Evolutionary conservation across 2,888 invertebrate species (phyloP).

Genomic region (Cremastinae sp.): DNA sequence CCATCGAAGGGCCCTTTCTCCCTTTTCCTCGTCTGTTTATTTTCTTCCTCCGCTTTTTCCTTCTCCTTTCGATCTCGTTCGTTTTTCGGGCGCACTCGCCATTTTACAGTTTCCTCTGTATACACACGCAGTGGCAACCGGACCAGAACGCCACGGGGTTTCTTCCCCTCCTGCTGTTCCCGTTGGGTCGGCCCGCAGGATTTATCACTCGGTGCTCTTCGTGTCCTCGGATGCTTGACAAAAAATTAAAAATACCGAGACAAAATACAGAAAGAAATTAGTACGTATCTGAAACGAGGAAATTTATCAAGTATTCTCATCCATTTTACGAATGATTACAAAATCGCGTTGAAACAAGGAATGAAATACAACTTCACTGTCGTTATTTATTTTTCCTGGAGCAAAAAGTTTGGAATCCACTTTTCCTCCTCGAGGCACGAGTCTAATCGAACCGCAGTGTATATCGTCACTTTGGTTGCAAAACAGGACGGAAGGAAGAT

Average conservation of each 20-base stretch:
- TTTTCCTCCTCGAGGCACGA: neutral
- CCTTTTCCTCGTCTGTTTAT: constrained; percentile 39
- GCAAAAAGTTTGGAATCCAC: too few relatives aligned
- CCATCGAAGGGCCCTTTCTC: neutral
- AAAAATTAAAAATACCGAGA: constrained; percentile 28
- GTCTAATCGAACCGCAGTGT: constrained; percentile 8
- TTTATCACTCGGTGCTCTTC: constrained; percentile 72
- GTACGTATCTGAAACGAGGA: too few relatives aligned
- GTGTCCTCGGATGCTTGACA: constrained; percentile 17
- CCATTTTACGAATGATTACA: too few relatives aligned
- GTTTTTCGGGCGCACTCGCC: constrained; percentile 22
- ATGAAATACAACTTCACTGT: too few relatives aligned
- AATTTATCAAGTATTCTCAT: too few relatives aligned
- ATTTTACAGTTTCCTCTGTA: constrained; percentile 43
- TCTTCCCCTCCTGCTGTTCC: constrained; percentile 19
- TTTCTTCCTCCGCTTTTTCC: neutral
- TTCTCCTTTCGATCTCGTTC: constrained; percentile 47
- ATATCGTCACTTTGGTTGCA: constrained; percentile 18
- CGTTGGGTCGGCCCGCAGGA: constrained; percentile 67
- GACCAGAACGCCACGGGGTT: constrained; percentile 65
- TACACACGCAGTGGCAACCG: constrained; percentile 62
- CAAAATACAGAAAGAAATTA: neutral
- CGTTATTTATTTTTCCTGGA: neutral
- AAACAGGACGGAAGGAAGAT: constrained; percentile 4
- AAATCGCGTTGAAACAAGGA: too few relatives aligned